Percentiles rank a stretch among this genome's conserved stretches.
Evolutionary conservation across 2,888 invertebrate genomes (phyloP).

Genomic region (Drosophila nr. medialis): DNA sequence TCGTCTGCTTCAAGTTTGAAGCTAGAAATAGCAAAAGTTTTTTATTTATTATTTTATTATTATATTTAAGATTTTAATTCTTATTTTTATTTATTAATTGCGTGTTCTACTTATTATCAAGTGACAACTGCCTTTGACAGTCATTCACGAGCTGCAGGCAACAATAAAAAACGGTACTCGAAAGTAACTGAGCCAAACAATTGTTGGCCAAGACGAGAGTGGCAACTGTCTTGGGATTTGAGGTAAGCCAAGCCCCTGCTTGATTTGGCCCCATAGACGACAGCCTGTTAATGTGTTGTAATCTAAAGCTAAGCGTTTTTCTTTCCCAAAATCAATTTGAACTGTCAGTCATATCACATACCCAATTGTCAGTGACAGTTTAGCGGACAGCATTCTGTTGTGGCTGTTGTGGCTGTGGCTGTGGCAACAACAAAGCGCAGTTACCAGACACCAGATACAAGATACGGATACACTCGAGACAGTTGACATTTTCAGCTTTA

Average conservation of each 20-base stretch:
- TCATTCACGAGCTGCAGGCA: neutral
- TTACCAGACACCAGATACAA: constrained; percentile 10
- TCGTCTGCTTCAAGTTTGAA: neutral
- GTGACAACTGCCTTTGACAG: constrained; percentile 1
- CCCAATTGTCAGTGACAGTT: constrained; percentile 70
- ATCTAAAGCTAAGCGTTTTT: constrained; percentile 66
- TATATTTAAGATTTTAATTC: neutral
- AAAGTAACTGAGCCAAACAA: constrained; percentile 3
- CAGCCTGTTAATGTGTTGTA: constrained; percentile 69
- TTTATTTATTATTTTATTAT: neutral
- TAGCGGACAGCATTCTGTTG: constrained; percentile 56
- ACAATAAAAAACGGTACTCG: neutral
- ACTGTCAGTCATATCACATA: constrained; percentile 69
- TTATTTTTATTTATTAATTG: neutral
- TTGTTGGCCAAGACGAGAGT: constrained; percentile 18
- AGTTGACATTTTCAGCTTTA: constrained; percentile 58
- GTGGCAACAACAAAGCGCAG: constrained; percentile 10
- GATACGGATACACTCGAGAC: constrained; percentile 45
- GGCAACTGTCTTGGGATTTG: constrained; percentile 36
- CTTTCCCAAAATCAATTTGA: constrained; percentile 68
- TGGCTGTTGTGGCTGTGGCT: neutral
- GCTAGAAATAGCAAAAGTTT: neutral
- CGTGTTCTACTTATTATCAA: too few relatives aligned
- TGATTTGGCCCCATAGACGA: constrained; percentile 31
- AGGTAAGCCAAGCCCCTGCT: constrained; percentile 23